These are phyloP conservation scores for Acanthosepion esculentum DNA, from an alignment of 2,888 invertebrate genomes.

Conservation along the genomic window DNA sequence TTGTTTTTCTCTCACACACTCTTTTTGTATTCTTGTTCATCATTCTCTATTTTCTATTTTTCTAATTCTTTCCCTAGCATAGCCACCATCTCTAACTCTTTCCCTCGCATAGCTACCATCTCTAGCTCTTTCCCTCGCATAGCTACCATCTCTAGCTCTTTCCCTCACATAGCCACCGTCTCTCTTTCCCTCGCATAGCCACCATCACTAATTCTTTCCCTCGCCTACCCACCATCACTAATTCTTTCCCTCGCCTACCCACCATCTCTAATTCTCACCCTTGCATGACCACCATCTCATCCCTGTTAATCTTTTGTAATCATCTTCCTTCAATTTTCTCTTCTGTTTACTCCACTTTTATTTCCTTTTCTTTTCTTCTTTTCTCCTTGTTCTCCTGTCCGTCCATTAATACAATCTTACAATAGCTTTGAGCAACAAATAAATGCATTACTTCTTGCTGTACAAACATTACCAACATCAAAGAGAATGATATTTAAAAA, in stretches of 20 bases:
- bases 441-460: background rate
- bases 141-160: background rate
- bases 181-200: background rate
- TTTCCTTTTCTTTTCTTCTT: background rate
- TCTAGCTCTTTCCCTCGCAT: background rate
- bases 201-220: too few relatives aligned
- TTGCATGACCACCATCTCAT: too few relatives aligned
- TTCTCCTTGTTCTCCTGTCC: background rate
- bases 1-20: background rate
- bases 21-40: background rate
- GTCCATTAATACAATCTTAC: background rate
- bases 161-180: background rate
- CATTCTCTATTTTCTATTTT: background rate
- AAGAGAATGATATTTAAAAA: background rate
- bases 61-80: background rate
- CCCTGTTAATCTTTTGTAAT: too few relatives aligned
- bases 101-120: background rate
- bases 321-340: too few relatives aligned
- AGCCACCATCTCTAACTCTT: background rate
- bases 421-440: background rate
- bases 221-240: too few relatives aligned
- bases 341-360: too few relatives aligned
- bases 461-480: slow-evolving; percentile 33
- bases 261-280: too few relatives aligned
- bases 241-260: too few relatives aligned